A percentile compares a stretch with the other conserved stretches of the same genome.
Conservation (phyloP, 2,113 vertebrate genomes). For the Calyptomena viridis region DNA sequence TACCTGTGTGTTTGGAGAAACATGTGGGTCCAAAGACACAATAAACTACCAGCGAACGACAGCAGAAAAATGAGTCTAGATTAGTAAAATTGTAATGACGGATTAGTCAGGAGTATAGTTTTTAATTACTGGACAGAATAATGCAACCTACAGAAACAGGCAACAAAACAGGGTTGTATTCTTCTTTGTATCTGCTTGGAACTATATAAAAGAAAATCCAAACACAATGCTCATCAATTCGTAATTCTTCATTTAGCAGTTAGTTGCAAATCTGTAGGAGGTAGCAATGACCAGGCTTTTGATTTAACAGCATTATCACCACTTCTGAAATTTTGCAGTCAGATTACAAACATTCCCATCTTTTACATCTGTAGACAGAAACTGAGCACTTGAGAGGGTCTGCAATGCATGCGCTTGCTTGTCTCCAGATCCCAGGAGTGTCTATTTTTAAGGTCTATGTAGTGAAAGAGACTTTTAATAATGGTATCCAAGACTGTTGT, state of each 20-base stretch:
- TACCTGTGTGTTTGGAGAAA: constrained; percentile 77
- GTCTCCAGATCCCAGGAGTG: not conserved
- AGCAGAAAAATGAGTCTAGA: constrained; percentile 77
- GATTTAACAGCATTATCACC: not conserved
- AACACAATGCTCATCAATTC: not conserved
- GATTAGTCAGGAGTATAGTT: not conserved
- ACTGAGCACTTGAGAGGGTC: not conserved
- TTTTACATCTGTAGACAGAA: not conserved
- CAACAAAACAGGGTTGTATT: not conserved
- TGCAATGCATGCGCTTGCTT: not conserved
- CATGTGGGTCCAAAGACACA: constrained; percentile 27
- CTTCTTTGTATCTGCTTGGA: not conserved
- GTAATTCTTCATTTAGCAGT: not conserved
- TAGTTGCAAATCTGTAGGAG: not conserved
- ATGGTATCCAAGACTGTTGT: not conserved
- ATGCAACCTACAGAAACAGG: not conserved
- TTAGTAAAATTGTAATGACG: not conserved
- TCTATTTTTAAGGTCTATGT: not conserved
- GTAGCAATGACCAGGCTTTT: not conserved
- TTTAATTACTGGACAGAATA: not conserved
- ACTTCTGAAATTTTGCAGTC: not conserved
- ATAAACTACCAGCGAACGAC: constrained; percentile 56
- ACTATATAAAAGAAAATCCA: not conserved
- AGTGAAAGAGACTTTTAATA: not conserved
- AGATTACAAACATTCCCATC: not conserved